Conservation (phyloP, 2,113 vertebrate genomes). For the Centropristis striata region DNA sequence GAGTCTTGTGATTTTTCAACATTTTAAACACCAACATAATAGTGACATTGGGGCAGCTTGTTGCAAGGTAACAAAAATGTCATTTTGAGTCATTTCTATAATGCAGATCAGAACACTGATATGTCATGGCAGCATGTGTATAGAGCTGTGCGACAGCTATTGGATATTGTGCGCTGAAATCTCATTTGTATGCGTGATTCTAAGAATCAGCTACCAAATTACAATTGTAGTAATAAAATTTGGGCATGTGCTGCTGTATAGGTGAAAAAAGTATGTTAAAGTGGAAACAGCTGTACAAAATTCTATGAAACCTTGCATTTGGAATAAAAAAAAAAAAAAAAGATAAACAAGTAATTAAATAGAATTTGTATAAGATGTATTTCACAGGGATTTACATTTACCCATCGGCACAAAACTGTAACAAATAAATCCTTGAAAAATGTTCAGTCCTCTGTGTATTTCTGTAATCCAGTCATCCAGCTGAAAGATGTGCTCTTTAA, state of each 20-base stretch:
- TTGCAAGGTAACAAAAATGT: neutral
- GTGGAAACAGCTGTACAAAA: neutral
- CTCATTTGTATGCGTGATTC: neutral
- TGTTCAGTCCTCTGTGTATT: constrained; percentile 17
- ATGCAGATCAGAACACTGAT: constrained; percentile 2
- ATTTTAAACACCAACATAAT: neutral
- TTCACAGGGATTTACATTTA: neutral
- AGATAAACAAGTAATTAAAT: neutral
- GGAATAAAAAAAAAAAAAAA: constrained; percentile 8
- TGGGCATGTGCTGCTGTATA: neutral
- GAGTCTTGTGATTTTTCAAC: neutral
- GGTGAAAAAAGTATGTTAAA: neutral
- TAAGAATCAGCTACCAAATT: neutral
- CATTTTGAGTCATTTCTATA: neutral
- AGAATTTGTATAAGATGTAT: neutral
- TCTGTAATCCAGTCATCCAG: constrained; percentile 9
- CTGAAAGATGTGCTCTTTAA: constrained; percentile 6
- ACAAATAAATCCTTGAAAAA: constrained; percentile 15
- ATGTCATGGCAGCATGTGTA: neutral
- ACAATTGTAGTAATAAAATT: neutral
- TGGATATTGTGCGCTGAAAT: neutral
- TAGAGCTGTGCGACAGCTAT: neutral
- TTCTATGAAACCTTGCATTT: neutral
- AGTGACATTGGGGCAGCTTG: neutral
- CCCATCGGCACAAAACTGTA: neutral